phyloP scores from a whole-genome alignment of 2,888 invertebrate species.

The Hymenopus coronatus region DNA sequence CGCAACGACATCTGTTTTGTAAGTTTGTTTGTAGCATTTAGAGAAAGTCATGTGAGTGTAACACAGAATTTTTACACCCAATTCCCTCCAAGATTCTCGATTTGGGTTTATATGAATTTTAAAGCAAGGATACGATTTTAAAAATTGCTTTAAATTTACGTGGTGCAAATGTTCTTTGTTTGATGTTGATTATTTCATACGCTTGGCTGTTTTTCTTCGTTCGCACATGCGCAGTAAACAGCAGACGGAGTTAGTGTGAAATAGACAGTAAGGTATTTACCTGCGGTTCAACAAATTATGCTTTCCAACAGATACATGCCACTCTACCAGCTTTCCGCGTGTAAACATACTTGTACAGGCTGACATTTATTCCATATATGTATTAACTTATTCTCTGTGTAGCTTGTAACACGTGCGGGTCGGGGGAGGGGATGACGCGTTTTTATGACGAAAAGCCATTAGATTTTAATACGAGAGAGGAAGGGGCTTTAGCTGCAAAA shows the following conservation, averaged over 20 bases:
- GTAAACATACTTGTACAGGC: background rate
- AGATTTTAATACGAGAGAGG: background rate
- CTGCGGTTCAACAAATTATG: background rate
- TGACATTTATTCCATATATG: background rate
- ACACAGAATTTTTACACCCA: too few species aligned
- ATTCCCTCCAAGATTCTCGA: too few species aligned
- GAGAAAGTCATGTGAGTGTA: too few species aligned
- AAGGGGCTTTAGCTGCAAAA: background rate
- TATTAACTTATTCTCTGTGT: too few species aligned
- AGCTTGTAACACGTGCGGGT: background rate
- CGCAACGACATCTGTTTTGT: too few species aligned
- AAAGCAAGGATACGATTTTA: too few species aligned
- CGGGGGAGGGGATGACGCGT: background rate
- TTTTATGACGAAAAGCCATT: background rate
- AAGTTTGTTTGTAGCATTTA: too few species aligned
- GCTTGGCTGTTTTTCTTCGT: background rate
- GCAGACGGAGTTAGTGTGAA: background rate
- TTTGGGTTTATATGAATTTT: too few species aligned
- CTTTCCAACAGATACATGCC: background rate
- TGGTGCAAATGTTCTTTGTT: too few species aligned
- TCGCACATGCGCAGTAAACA: background rate
- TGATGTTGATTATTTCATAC: too few species aligned
- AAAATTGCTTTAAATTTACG: too few species aligned
- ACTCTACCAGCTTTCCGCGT: background rate
- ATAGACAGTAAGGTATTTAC: background rate